A percentile compares a stretch with the other conserved stretches of the same genome.
These are phyloP conservation scores for Mus caroli DNA, from an alignment of 2,797 vertebrate species.

Conservation along the genomic window DNA sequence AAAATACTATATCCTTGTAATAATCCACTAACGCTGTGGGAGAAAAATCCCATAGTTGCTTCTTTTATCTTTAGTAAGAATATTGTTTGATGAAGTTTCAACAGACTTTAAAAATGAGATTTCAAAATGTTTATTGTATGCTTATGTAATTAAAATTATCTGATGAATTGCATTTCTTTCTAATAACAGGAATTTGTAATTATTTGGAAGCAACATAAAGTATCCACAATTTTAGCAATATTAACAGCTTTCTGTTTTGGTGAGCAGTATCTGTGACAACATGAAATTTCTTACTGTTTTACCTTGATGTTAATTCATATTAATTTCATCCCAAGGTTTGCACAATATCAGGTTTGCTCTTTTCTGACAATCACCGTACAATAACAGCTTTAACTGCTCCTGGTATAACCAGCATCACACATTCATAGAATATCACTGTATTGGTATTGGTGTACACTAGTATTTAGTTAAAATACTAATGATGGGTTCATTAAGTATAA, in stretches of 20 bases:
- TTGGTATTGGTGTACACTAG: neutral
- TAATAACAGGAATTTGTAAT: neutral
- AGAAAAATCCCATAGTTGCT: neutral
- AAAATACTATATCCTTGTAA: neutral
- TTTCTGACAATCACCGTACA: neutral
- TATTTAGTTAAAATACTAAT: neutral
- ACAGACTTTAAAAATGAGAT: slow-evolving; percentile 14
- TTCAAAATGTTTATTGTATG: neutral
- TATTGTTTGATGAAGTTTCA: neutral
- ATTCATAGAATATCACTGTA: neutral
- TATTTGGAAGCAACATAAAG: neutral
- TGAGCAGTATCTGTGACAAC: neutral
- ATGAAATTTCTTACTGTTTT: slow-evolving; percentile 1
- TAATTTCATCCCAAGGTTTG: neutral
- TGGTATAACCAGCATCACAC: neutral
- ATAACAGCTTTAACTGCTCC: neutral
- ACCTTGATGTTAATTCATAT: neutral
- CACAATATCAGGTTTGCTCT: neutral
- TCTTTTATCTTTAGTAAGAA: neutral
- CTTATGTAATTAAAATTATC: neutral
- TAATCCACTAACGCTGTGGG: neutral
- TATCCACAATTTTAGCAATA: neutral
- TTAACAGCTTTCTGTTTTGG: neutral
- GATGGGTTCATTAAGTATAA: neutral
- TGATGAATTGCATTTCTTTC: neutral